phyloP scores from a whole-genome alignment of 2,888 invertebrate genomes.

The Pseudanteris insignis region DNA sequence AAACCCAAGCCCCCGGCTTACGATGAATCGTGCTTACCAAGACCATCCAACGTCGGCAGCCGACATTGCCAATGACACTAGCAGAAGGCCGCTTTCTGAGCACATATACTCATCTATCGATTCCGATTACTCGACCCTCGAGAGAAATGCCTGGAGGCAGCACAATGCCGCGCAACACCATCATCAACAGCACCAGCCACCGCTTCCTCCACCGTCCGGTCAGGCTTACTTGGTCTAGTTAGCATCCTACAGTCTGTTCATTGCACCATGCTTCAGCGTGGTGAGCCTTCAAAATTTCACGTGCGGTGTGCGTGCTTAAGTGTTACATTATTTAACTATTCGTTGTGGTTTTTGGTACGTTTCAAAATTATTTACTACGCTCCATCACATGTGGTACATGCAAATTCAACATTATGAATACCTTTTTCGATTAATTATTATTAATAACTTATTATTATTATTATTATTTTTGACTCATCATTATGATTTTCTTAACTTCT shows the following conservation, averaged over 20 bases:
- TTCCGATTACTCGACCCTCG: constrained; percentile 86
- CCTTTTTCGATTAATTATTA: background rate
- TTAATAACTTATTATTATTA: too few species aligned
- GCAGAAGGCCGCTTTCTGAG: constrained; percentile 79
- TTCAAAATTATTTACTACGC: constrained; percentile 5
- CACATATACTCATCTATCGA: constrained; percentile 92
- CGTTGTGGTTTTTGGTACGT: constrained; percentile 12
- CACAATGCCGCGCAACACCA: constrained; percentile 63
- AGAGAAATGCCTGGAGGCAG: constrained; percentile 72
- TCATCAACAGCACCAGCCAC: constrained; percentile 68
- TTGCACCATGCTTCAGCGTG: constrained; percentile 5
- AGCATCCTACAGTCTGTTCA: constrained; percentile 4
- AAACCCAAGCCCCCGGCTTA: constrained; percentile 72
- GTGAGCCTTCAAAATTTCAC: constrained; percentile 12
- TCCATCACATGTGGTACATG: constrained; percentile 25
- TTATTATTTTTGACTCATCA: constrained; percentile 1
- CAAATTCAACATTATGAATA: constrained; percentile 13
- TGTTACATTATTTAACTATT: constrained; percentile 8
- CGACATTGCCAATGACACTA: constrained; percentile 59
- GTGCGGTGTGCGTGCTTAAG: constrained; percentile 9
- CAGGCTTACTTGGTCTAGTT: constrained; percentile 67
- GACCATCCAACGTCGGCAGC: constrained; percentile 55
- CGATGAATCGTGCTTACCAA: constrained; percentile 64
- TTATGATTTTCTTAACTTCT: too few species aligned
- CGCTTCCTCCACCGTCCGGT: constrained; percentile 62